Evolutionary conservation across 2,797 vertebrate genomes (phyloP), one percentile per base, ranked within the genome.

Genomic region (Xerus rutilus): DNA sequence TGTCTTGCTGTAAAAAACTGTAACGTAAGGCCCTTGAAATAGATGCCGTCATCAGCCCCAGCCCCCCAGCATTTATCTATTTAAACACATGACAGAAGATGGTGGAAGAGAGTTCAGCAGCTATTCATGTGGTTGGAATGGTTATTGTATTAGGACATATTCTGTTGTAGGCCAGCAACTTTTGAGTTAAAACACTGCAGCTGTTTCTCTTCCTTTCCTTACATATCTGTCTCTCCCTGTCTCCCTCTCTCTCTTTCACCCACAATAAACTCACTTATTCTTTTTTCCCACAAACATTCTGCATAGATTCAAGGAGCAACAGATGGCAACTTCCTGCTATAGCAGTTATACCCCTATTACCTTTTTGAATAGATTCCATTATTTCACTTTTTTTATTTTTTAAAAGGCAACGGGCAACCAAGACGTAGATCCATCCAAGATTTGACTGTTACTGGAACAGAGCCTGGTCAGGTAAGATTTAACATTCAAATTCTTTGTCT

Each of bases 381-480:
- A 93, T 94, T 98, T 98, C 97, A 94, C 94, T 98, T 97, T 97
- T 95, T 96, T 93, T 67, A 95, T 96, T 98, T 97, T 92, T 97
- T 98, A 99, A 99, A 99, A 98, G 99, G 99, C 97, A 99, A 99
- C 86, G 99, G 99, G 93, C 98, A 99, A 89, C 99, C 99, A 98
- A 99, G 99, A 98, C 99, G 99, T 79, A 99, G 99, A 98, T 99
- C 99, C 89, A 99, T 99, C 95, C 99, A 99, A 98, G 99, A 99
- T 97, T 99, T 99, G 94, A 99, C 99, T 57, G 99, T 99, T 96
- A 98, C 99, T 97, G 98, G 99, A 98, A 99, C 99, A 69, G 99
- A 99, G 95, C 99, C 99, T 97, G 99, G 98, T 98, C 99, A 99
- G 99, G 99, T 99, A 99, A 99, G 98, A 82, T 45, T 77, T 95